Percentiles rank a stretch among this genome's conserved stretches.
Conservation (phyloP, 2,113 vertebrate genomes). For the Manacus vitellinus region DNA sequence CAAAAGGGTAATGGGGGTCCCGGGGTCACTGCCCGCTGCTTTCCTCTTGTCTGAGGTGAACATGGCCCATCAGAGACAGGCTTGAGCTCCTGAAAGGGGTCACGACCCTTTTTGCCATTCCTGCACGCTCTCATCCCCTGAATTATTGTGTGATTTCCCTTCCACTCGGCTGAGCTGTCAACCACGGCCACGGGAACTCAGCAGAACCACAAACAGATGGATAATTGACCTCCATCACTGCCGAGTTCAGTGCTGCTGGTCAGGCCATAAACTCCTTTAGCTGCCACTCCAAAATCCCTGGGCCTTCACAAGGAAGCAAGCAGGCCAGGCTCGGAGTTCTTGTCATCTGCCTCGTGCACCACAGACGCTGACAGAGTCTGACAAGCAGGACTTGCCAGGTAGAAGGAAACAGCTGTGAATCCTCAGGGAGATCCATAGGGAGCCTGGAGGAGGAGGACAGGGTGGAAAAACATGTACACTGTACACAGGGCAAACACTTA, state of each 20-base stretch:
- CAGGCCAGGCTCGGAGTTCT: not conserved
- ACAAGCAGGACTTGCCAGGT: conserved; percentile 41
- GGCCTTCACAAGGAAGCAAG: not conserved
- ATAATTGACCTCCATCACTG: conserved; percentile 74
- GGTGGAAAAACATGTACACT: not conserved
- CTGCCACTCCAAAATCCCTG: conserved; percentile 52
- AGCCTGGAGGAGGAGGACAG: not conserved
- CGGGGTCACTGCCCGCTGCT: not conserved
- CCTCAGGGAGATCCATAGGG: not conserved
- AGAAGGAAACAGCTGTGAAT: conserved; percentile 50
- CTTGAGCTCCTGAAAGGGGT: conserved; percentile 70
- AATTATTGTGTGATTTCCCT: conserved; percentile 75
- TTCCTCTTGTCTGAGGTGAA: conserved; percentile 27
- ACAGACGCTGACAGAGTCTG: conserved; percentile 36
- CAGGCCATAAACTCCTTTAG: conserved; percentile 51
- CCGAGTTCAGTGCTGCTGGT: conserved; percentile 45
- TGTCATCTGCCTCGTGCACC: not conserved
- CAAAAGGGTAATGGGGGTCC: not conserved
- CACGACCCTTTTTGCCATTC: conserved; percentile 61
- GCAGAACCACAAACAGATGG: conserved; percentile 77
- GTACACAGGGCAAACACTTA: not conserved
- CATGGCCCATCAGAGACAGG: conserved; percentile 27
- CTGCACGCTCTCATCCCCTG: conserved; percentile 58
- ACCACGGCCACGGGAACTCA: conserved; percentile 62
- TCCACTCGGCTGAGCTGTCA: conserved; percentile 75